phyloP scores from a whole-genome alignment of 2,113 vertebrate species.

The Protobothrops mucrosquamatus region DNA sequence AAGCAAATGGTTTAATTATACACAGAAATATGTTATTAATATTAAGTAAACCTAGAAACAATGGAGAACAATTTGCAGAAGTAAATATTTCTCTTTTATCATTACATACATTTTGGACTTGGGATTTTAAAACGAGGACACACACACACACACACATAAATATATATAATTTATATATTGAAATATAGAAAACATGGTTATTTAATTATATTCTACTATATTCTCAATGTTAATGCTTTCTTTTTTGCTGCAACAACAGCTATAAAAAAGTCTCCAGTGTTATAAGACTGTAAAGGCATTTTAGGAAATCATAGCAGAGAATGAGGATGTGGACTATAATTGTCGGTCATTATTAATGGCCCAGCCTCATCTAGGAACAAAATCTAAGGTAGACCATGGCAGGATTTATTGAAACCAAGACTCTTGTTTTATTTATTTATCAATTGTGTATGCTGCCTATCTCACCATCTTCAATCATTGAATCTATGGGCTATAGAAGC shows the following conservation, averaged over 20 bases:
- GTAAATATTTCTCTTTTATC: background rate
- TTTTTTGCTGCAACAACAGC: too few species aligned
- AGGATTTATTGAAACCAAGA: background rate
- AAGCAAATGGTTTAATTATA: conserved; percentile 20
- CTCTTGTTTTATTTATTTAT: background rate
- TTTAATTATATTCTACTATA: background rate
- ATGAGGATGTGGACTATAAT: background rate
- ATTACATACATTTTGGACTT: background rate
- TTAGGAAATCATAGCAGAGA: background rate
- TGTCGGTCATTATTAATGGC: background rate
- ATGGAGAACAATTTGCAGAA: background rate
- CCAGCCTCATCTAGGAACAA: background rate
- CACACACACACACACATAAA: background rate
- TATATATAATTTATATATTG: background rate
- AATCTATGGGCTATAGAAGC: background rate
- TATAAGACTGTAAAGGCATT: background rate
- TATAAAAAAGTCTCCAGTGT: background rate
- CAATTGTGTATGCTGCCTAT: background rate
- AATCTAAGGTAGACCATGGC: background rate
- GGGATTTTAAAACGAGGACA: background rate
- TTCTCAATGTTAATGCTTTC: background rate
- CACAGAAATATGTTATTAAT: background rate
- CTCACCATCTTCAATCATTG: background rate
- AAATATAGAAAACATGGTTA: background rate
- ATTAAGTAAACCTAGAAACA: background rate